Conservation (phyloP, 2,888 invertebrate species). For the Ctena decussata region DNA sequence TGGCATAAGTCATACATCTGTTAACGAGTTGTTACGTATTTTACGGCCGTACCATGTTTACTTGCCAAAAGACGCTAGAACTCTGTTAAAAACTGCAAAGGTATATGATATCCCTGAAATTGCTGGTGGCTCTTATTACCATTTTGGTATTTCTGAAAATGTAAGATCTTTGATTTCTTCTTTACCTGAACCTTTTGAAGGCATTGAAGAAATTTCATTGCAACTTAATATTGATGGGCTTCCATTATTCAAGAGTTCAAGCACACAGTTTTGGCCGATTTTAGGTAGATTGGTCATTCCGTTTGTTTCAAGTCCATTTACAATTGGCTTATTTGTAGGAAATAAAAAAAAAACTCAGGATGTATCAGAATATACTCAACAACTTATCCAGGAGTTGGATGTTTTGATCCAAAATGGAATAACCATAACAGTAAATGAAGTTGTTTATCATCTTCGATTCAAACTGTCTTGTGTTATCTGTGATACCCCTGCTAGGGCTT, state of each 20-base stretch:
- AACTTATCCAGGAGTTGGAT: not conserved
- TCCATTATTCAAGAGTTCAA: constrained; percentile 40
- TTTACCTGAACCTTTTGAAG: not conserved
- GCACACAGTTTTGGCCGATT: constrained; percentile 42
- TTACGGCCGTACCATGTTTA: not conserved
- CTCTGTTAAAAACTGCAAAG: constrained; percentile 29
- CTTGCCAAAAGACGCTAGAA: constrained; percentile 45
- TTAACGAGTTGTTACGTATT: too few species aligned
- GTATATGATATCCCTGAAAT: constrained; percentile 20
- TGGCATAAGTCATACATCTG: too few species aligned
- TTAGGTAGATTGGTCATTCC: constrained; percentile 27
- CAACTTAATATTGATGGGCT: constrained; percentile 53
- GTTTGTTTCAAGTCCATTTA: constrained; percentile 20
- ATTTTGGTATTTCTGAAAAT: constrained; percentile 35
- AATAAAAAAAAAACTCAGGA: not conserved
- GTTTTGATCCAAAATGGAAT: not conserved
- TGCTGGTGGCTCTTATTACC: constrained; percentile 45
- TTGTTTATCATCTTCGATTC: not conserved
- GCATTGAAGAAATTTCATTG: constrained; percentile 4
- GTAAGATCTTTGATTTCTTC: not conserved
- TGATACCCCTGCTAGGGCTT: constrained; percentile 36
- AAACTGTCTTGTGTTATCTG: constrained; percentile 20
- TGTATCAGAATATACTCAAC: not conserved
- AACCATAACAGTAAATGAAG: constrained; percentile 1
- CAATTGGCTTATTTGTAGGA: constrained; percentile 36